These are phyloP conservation scores for Pachydiplax longipennis DNA, from an alignment of 2,888 invertebrate genomes.

Conservation along the genomic window DNA sequence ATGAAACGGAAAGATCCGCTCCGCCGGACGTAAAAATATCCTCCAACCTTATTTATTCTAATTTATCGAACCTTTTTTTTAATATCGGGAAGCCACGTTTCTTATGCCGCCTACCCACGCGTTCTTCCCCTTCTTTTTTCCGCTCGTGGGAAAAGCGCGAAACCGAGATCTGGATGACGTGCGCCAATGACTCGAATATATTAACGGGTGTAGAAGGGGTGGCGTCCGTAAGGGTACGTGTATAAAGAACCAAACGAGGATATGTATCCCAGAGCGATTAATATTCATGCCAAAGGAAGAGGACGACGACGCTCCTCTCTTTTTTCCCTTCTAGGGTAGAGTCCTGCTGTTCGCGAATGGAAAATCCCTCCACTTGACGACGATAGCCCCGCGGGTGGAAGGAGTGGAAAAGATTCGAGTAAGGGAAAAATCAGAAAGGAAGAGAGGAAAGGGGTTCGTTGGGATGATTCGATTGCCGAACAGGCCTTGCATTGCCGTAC, in stretches of 20 bases:
- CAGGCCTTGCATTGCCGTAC: no score
- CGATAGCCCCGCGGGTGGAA: not conserved
- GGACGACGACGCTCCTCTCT: not conserved
- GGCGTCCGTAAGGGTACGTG: not conserved
- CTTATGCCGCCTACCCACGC: not conserved
- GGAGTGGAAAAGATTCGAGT: not conserved
- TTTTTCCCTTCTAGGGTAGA: not conserved
- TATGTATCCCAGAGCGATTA: slow-evolving; percentile 31
- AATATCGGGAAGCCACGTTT: not conserved
- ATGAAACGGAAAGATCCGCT: not conserved
- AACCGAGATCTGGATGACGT: slow-evolving; percentile 1
- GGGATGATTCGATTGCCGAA: no score
- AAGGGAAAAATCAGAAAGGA: not conserved
- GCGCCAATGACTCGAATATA: slow-evolving; percentile 30
- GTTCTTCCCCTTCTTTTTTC: not conserved
- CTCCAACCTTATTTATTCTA: not conserved
- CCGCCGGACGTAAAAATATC: not conserved
- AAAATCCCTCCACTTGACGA: not conserved
- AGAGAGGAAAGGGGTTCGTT: no score
- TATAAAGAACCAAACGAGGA: slow-evolving; percentile 5
- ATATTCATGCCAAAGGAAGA: slow-evolving; percentile 4
- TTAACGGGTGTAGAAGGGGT: not conserved
- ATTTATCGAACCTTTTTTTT: not conserved
- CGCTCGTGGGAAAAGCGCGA: not conserved
- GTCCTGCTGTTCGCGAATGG: not conserved